Base-by-base conservation (phyloP, 2,888 invertebrate genomes). In the Athrips mouffetella region DNA sequence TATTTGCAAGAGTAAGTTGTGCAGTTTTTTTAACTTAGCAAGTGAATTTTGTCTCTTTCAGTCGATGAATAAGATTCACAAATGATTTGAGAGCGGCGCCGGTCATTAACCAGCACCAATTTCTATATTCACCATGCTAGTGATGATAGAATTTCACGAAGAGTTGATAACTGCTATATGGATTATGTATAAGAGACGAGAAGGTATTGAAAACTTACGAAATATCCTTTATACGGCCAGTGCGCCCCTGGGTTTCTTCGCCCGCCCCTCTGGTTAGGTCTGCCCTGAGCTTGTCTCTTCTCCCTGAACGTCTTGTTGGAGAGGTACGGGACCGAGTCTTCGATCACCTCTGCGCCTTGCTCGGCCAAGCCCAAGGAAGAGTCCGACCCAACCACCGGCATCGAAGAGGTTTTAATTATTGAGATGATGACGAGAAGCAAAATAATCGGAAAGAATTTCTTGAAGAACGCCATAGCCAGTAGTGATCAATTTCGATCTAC, bases 171-270 rank as follows among this genome's bases (percentile, higher is more conserved):
- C n/a, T n/a, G n/a, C n/a, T n/a, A n/a, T n/a, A n/a, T n/a, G n/a
- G n/a, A n/a, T n/a, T n/a, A n/a, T n/a, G n/a, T n/a, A 29, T 4
- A 29, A 3, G 11, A 11, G 30, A n/a, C n/a, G n/a, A 30, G 2
- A 30, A n/a, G 10, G 11, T 2, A 30, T n/a, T n/a, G n/a, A n/a
- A 31, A 7, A 37, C 37, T 37, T 37, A 37, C 37, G 18, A 37
- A 37, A 16, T 37, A 37, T 6, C 37, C 37, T 16, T 37, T 37
- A 20, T 37, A 37, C n/a, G 37, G 37, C 37, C 37, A 37, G 37
- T 37, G 37, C 20, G 18, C 21, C 2, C 18, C 37, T n/a, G 37
- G 37, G 18, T 37, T 37, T 10, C 37, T 37, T 2, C 37, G 18
- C 5, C 21, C 18, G 10, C 21, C 21, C 20, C 8, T 16, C 2